phyloP scores from a whole-genome alignment of 64 coral and sea anemone species.

The Montipora cactus region DNA sequence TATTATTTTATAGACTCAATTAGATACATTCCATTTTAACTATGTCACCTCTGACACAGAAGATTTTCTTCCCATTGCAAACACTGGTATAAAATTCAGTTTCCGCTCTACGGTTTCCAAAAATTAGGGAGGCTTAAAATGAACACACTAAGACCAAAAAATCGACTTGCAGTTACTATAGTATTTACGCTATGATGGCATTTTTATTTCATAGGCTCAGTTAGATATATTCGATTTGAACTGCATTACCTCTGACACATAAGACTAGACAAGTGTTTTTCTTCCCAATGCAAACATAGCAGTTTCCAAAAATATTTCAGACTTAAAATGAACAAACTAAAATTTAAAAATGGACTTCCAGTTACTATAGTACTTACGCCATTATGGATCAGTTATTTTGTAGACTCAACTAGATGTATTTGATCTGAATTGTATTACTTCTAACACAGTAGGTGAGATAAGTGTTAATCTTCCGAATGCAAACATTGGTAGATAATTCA shows the following conservation, averaged over 20 bases:
- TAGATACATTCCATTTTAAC: background rate
- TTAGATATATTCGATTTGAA: no score
- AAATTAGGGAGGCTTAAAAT: background rate
- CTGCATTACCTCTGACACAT: no score
- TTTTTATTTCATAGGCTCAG: no score
- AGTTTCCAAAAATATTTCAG: no score
- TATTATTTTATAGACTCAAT: constrained; percentile 7
- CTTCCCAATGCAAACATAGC: no score
- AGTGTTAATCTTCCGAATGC: background rate
- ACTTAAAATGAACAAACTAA: no score
- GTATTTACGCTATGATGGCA: no score
- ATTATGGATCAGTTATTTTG: background rate
- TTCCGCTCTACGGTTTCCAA: background rate
- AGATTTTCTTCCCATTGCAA: constrained; percentile 11
- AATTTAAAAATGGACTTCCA: background rate
- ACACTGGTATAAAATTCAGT: background rate
- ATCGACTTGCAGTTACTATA: background rate
- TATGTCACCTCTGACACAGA: background rate
- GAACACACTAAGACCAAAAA: background rate
- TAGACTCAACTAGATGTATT: constrained; percentile 4
- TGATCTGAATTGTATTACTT: background rate
- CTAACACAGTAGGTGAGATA: background rate
- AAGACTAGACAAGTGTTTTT: no score
- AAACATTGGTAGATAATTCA: constrained; percentile 20
- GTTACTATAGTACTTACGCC: background rate